Evolutionary conservation across 2,113 vertebrate species (phyloP).

Genomic region (Fregata magnificens): DNA sequence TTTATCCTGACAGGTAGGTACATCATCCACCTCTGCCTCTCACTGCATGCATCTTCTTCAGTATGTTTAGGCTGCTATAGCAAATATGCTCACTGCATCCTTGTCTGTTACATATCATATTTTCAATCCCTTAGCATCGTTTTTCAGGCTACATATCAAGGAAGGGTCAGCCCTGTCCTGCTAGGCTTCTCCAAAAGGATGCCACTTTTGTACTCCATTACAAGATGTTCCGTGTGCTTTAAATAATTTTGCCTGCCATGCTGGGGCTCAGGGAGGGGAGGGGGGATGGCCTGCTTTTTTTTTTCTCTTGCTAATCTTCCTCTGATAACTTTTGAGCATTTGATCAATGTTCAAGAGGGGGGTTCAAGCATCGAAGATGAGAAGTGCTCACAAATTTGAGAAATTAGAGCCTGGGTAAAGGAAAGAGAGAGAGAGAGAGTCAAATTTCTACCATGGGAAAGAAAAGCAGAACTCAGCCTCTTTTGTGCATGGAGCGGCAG

Average conservation of each 20-base stretch:
- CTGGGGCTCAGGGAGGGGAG: not conserved
- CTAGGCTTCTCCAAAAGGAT: not conserved
- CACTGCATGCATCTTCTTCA: not conserved
- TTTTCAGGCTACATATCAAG: not conserved
- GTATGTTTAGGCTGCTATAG: not conserved
- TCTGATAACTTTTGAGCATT: not conserved
- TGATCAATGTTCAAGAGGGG: not conserved
- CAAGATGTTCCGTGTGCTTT: not conserved
- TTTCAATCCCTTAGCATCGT: not conserved
- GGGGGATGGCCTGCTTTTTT: not conserved
- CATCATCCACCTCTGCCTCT: not conserved
- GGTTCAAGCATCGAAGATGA: not conserved
- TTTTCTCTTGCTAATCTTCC: not conserved
- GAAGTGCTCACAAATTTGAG: not conserved
- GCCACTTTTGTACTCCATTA: not conserved
- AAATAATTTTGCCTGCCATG: not conserved
- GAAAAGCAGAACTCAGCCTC: not conserved
- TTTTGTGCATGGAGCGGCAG: not conserved
- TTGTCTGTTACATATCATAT: not conserved
- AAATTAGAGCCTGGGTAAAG: not conserved
- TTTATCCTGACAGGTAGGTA: not conserved
- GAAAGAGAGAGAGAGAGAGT: not conserved
- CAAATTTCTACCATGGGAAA: not conserved
- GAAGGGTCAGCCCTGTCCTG: not conserved
- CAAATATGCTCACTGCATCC: not conserved